Evolutionary conservation across 2,888 invertebrate genomes (phyloP), one percentile per base, ranked within the genome.

Genomic region (Hetaerina titia): DNA sequence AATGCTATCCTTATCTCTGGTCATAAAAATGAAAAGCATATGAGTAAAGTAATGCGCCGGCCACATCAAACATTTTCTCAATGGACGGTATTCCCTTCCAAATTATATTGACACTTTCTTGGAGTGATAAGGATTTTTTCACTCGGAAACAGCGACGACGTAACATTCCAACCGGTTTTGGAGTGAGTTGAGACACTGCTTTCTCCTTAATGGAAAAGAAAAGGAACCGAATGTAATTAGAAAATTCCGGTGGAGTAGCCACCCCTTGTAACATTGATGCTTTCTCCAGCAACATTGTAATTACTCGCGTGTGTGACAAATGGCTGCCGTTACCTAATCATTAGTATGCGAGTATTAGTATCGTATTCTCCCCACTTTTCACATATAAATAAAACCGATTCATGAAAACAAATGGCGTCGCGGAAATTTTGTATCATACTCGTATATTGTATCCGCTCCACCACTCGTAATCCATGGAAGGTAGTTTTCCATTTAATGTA

Each of bases 301-400:
- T 92, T 92, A n/a, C 69, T 92, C 58, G 15, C 89, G 45, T 89
- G 22, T n/a, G 31, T 69, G 45, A 56, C 92, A 92, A 92, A 92
- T 56, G 69, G 22, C 45, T 64, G n/a, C 92, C 45, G 69, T 92
- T 74, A 92, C 31, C 25, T 31, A 81, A 31, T 7, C 81, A 81
- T 81, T 31, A 81, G 11, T 0, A 31, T 4, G 25, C n/a, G n/a
- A n/a, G n/a, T n/a, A n/a, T n/a, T n/a, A n/a, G n/a, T n/a, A n/a
- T n/a, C n/a, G n/a, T 45, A 45, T 45, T 45, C 45, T 45, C 45
- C 4, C 45, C 45, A 4, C 45, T 45, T 45, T 45, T 45, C 45
- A 45, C 4, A 45, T 45, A 45, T 45, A 45, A 31, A 22, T 22
- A 69, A 81, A 81, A 31, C 31, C 1, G n/a, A 6, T 81, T 81